Evolutionary conservation across 2,113 vertebrate species (phyloP), one percentile per base, ranked within the genome.

Genomic region (Mesitornis unicolor): DNA sequence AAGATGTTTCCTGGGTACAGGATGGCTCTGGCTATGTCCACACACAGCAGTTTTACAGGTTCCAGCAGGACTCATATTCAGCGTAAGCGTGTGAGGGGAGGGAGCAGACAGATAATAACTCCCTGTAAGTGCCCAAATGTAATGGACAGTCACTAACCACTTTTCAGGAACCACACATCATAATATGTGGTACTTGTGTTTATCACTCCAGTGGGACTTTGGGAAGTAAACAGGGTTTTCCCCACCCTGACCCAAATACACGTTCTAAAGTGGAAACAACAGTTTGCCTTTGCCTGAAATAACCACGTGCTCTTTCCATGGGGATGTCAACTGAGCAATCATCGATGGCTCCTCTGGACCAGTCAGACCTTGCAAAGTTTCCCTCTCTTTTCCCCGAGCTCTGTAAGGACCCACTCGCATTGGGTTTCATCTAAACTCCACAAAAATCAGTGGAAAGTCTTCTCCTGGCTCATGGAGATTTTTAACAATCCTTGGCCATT

Each of bases 211-310:
- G 15, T 9, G 80, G 69, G 86, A 75, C 24, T 42, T 75, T 15
- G 84, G 68, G 76, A 81, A 81, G 38, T 75, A 54, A 84, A 87
- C 75, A 9, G 1, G 5, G 51, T 84, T 92, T 95, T 79, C 84
- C n/a, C 84, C 85, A 28, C 51, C 38, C 79, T 89, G 90, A 67
- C 59, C 80, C 93, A 95, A 68, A 90, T 87, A 84, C 90, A 78
- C 0, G 11, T 64, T 68, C 80, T 51, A 60, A 24, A 89, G 80
- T 68, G 56, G 86, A 89, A 96, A 91, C 51, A 78, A 48, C 53
- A 65, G 82, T 79, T 26, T 88, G 40, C 45, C 48, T 94, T 53
- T 85, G 87, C 92, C 78, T 83, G 70, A 45, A 93, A 94, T 80
- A 76, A 25, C 74, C 53, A 20, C 6, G 59, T 35, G 43, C 56